These are phyloP conservation scores for Furcula furcula DNA, from an alignment of 2,888 invertebrate species.

Conservation along the genomic window DNA sequence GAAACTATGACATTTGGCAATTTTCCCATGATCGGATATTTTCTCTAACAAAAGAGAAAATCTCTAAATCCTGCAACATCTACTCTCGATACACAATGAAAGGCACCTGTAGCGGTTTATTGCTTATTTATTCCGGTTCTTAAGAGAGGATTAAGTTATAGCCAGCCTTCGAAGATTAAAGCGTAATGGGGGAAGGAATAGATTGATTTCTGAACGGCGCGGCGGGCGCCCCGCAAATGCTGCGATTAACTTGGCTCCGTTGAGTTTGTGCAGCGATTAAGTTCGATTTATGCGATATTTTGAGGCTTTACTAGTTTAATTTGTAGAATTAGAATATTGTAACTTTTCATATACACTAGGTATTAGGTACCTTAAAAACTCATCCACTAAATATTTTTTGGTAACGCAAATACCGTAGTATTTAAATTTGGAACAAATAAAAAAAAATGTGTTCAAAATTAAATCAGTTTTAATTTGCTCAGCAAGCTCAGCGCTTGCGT, in stretches of 20 bases:
- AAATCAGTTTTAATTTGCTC: not conserved
- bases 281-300: conserved; percentile 34
- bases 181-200: conserved; percentile 72
- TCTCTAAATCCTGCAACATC: conserved; percentile 46
- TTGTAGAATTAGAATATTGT: no score
- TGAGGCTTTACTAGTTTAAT: no score
- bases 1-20: conserved; percentile 53
- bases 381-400: no score
- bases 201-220: conserved; percentile 76
- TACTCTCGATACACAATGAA: conserved; percentile 55
- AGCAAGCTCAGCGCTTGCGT: conserved; percentile 2
- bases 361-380: no score
- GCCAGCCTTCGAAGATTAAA: conserved; percentile 77
- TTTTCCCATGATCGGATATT: conserved; percentile 61
- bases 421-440: no score
- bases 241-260: conserved; percentile 36
- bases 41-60: conserved; percentile 30
- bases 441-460: not conserved
- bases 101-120: conserved; percentile 77
- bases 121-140: conserved; percentile 77
- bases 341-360: no score
- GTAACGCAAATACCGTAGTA: no score
- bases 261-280: conserved; percentile 26
- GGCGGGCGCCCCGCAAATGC: conserved; percentile 59
- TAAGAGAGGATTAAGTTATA: conserved; percentile 79